Percentiles rank a stretch among this genome's conserved stretches.
Conservation (phyloP, 2,888 invertebrate species). For the Monopis laevigella region DNA sequence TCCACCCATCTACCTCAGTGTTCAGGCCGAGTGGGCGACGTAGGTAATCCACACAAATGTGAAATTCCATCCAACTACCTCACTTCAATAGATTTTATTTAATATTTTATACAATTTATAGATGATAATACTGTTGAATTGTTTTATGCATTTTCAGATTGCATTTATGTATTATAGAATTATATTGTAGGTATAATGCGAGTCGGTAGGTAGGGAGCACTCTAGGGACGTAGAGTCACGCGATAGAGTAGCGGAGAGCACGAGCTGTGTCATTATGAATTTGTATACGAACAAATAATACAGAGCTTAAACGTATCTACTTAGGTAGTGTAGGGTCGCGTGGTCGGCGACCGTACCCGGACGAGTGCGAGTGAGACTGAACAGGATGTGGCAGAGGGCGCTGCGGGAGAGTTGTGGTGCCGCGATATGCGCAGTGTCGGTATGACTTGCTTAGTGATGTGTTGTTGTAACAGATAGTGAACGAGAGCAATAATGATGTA, state of each 20-base stretch:
- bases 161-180: conserved; percentile 64
- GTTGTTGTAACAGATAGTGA: conserved; percentile 48
- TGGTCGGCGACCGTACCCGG: neutral
- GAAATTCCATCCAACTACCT: conserved; percentile 80
- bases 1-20: conserved; percentile 70
- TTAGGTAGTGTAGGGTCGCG: no score
- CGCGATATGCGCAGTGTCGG: no score
- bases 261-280: no score
- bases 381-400: no score
- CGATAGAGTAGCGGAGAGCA: no score
- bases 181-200: conserved; percentile 51
- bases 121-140: conserved; percentile 52
- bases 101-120: conserved; percentile 69
- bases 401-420: no score
- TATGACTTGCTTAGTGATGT: no score
- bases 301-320: conserved; percentile 57
- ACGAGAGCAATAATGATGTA: conserved; percentile 66
- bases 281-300: conserved; percentile 63
- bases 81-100: conserved; percentile 71
- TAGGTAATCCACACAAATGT: conserved; percentile 65
- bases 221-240: no score
- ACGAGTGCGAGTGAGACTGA: conserved; percentile 20
- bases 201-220: conserved; percentile 56
- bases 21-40: conserved; percentile 63
- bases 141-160: conserved; percentile 68